A percentile compares a stretch with the other conserved stretches of the same genome.
These are phyloP conservation scores for Antheraea mylitta DNA, from an alignment of 1,140 invertebrate species.

Conservation along the genomic window DNA sequence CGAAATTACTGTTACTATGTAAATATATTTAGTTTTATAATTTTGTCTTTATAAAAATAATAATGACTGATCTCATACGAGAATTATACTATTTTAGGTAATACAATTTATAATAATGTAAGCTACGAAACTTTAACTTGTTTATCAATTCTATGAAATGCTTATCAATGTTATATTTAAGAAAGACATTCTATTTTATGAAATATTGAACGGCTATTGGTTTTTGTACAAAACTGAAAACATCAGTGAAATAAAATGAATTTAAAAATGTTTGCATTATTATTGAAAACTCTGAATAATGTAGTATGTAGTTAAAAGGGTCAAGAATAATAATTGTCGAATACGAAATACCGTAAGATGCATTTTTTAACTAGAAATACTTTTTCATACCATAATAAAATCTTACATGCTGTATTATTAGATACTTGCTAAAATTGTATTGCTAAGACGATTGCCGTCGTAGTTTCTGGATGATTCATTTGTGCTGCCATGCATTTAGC, in stretches of 20 bases:
- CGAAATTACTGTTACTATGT: background rate
- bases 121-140: background rate
- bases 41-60: background rate
- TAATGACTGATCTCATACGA: conserved; percentile 65
- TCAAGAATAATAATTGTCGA: no score
- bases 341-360: no score
- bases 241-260: background rate
- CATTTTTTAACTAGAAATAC: no score
- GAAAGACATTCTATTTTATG: conserved; percentile 2
- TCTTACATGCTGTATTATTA: no score
- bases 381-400: no score
- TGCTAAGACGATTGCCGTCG: no score
- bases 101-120: background rate
- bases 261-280: background rate
- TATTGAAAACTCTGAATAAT: background rate
- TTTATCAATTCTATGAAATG: conserved; percentile 8
- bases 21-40: background rate
- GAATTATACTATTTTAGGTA: conserved; percentile 24
- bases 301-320: no score
- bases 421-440: no score
- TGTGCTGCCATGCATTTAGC: no score
- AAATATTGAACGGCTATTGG: background rate
- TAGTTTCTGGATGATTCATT: no score
- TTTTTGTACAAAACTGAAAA: background rate
- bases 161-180: conserved; percentile 4